Evolutionary conservation across 64 coral and sea anemone species (phyloP), one percentile per base, ranked within the genome.

Genomic region (Trachythela sp.): DNA sequence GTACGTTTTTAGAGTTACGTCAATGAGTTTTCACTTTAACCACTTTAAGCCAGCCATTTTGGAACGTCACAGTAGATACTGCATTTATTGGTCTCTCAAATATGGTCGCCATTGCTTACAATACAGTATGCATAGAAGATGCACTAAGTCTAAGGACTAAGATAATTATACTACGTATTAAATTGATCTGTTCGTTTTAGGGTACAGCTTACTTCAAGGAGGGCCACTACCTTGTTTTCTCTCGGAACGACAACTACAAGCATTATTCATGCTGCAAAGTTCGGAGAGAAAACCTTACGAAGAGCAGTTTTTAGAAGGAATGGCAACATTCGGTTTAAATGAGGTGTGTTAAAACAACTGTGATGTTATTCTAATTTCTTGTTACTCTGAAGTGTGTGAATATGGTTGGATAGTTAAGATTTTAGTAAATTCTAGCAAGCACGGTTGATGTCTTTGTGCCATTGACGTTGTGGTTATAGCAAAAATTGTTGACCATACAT

Each of bases 181-280:
- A 15, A 49, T 15, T 59, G 54, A 11, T 3, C 1, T 24, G 15
- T 64, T 80, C 37, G 34, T 80, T 80, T 36, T 80, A 80, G 75
- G 75, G 31, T 80, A 80, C 75, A 80, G 75, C 34, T 80, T 80
- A 80, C 37, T 80, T 35, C 75, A 80, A 80, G 75, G 75, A 80
- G 75, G 75, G 20, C 75, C 75, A 40, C 56, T 2, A 27, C 56
- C 56, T 64, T 64, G 56, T 26, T 64, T 64, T 64, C 22, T 80
- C 8, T 80, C 4, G 9, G 75, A 80, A 40, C 8, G 6, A 34
- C 75, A 80, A 40, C 34, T 80, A 15, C 8, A 80, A 0, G 75
- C 75, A 17, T 37, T 80, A 37, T 80, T 80, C 34, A 52, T 52
- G n/a, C 0, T 36, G 13, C 8, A 5, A 77, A 80, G 34, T 30